Evolutionary conservation across 2,113 vertebrate genomes (phyloP), one percentile per base, ranked within the genome.

Genomic region (Ptilorrhoa leucosticta): DNA sequence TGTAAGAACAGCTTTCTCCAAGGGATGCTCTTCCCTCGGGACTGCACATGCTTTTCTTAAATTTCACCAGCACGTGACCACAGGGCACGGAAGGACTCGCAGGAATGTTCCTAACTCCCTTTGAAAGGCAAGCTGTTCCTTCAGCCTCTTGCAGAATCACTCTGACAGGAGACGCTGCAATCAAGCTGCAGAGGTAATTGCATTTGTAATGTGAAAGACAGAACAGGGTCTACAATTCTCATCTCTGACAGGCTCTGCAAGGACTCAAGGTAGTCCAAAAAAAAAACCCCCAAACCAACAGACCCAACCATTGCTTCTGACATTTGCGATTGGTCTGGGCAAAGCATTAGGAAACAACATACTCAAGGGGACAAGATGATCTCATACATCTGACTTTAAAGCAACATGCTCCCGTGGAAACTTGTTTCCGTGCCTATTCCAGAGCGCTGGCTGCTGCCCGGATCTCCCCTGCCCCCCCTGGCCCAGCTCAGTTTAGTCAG

Each of bases 281-380:
- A 73, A 47, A 64, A 48, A 23, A 2, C 3, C 28, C 69, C 82
- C 27, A 88, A 82, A 58, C 22, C 77, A 75, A 50, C 37, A 76
- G 76, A 80, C 30, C 39, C 47, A 73, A 1, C 26, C 64, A 4
- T 56, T 50, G 54, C 79, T 93, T 86, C 93, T 96, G 95, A 83
- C 88, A 82, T 86, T 92, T 94, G 90, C 12, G 56, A 88, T 88
- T 6, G 60, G 79, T 83, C 92, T 96, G 93, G 93, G 76, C 92
- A 79, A 60, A 94, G 78, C 88, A 82, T 94, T 92, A 96, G 94
- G 96, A 96, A 95, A 94, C 80, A 60, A n/a, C 83, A 15, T 75
- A 30, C 85, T 95, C 76, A 12, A 3, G 88, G 92, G 96, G 90
- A 75, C 44, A 7, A 45, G 90, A 65, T 93, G 96, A 95, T 90